These are phyloP conservation scores for Panulirus ornatus DNA, from an alignment of 1,140 invertebrate genomes.

Conservation along the genomic window DNA sequence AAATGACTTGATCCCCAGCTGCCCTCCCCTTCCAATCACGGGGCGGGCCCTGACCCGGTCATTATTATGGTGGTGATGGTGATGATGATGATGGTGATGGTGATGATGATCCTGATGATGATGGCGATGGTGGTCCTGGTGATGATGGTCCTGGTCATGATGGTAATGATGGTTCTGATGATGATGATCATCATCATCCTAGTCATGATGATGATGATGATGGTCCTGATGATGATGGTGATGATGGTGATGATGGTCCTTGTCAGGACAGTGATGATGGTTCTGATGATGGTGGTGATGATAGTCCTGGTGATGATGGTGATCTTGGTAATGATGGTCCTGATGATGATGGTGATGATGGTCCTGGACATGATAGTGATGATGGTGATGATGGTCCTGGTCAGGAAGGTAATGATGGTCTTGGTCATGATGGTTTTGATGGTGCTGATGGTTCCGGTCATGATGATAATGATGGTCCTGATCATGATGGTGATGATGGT, in stretches of 20 bases:
- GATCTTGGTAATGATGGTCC: too few species aligned
- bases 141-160: not conserved
- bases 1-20: conserved; percentile 65
- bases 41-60: not conserved
- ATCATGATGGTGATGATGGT: conserved; percentile 7
- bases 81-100: conserved; percentile 16
- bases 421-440: too few species aligned
- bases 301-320: too few species aligned
- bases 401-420: too few species aligned
- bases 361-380: too few species aligned
- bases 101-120: not conserved
- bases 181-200: not conserved
- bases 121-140: not conserved
- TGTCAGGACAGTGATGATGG: not conserved
- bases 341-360: too few species aligned
- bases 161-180: not conserved
- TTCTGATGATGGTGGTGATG: too few species aligned
- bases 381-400: too few species aligned
- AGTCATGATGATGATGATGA: not conserved
- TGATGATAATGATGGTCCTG: not conserved
- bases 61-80: conserved; percentile 18
- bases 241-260: not conserved
- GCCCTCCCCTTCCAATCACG: conserved; percentile 30
- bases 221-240: not conserved
- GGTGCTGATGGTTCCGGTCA: too few species aligned